These are phyloP conservation scores for Trachelus tabidus DNA, from an alignment of 2,888 invertebrate genomes.

Conservation along the genomic window DNA sequence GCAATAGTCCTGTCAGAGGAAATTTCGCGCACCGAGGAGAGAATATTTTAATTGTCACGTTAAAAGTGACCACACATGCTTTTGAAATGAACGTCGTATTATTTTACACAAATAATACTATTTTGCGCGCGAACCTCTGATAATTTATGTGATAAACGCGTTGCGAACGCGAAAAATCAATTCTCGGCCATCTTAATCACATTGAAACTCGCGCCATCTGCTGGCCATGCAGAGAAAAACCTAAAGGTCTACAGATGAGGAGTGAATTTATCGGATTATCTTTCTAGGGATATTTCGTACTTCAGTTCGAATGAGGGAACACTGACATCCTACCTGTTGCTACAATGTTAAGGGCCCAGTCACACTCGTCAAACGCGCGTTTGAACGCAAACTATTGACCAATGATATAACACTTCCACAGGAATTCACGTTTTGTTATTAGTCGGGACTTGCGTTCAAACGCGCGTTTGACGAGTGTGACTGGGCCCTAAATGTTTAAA, in stretches of 20 bases:
- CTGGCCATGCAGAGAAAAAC: neutral
- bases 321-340: neutral
- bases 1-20: neutral
- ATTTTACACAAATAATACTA: neutral
- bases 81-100: neutral
- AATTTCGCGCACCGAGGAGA: neutral
- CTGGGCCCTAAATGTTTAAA: neutral
- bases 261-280: neutral
- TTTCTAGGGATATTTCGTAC: neutral
- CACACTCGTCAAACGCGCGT: no score
- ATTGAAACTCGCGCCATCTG: constrained; percentile 42
- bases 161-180: constrained; percentile 38
- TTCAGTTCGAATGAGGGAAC: neutral
- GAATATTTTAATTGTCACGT: neutral
- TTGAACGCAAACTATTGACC: no score
- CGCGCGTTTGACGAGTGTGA: no score
- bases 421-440: no score
- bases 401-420: no score
- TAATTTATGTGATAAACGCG: constrained; percentile 21
- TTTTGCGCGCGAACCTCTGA: neutral
- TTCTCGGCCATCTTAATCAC: constrained; percentile 42
- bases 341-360: no score
- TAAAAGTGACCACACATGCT: neutral
- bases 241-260: neutral
- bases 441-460: no score